phyloP scores from a whole-genome alignment of 2,888 invertebrate species.

The Rhingia campestris region DNA sequence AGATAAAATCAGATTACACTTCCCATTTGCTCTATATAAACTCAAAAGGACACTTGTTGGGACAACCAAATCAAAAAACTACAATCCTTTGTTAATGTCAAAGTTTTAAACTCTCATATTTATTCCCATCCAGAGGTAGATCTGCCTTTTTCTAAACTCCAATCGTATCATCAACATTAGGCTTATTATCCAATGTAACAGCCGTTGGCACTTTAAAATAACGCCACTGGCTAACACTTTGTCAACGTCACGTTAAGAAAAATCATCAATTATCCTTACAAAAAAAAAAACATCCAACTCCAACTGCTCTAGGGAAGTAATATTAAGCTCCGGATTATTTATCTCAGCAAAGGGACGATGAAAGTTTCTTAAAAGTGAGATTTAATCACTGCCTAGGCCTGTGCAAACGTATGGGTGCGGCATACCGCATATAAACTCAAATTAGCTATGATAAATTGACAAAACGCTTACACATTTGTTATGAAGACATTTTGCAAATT shows the following conservation, averaged over 20 bases:
- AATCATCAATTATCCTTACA: conserved; percentile 62
- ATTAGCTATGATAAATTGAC: conserved; percentile 69
- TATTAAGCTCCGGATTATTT: conserved; percentile 47
- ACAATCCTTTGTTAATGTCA: too few relatives aligned
- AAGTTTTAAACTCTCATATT: too few relatives aligned
- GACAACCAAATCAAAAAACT: too few relatives aligned
- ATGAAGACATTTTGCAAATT: conserved; percentile 72
- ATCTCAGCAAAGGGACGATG: conserved; percentile 48
- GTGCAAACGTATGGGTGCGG: conserved; percentile 28
- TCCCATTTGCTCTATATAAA: too few relatives aligned
- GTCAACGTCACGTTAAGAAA: conserved; percentile 67
- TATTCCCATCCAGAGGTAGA: too few relatives aligned
- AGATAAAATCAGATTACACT: too few relatives aligned
- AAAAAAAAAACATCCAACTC: conserved; percentile 6
- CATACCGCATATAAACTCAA: conserved; percentile 27
- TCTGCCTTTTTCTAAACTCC: too few relatives aligned
- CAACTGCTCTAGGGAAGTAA: conserved; percentile 22
- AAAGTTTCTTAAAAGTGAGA: conserved; percentile 63
- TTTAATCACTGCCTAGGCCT: conserved; percentile 57
- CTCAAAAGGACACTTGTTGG: too few relatives aligned
- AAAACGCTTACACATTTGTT: conserved; percentile 62
- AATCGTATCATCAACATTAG: conserved; percentile 27
- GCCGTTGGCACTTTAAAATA: conserved; percentile 31
- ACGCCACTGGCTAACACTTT: conserved; percentile 59
- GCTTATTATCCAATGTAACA: conserved; percentile 61